A percentile compares a stretch with the other conserved stretches of the same genome.
These are phyloP conservation scores for Smithornis capensis DNA, from an alignment of 2,113 vertebrate genomes.

Conservation along the genomic window DNA sequence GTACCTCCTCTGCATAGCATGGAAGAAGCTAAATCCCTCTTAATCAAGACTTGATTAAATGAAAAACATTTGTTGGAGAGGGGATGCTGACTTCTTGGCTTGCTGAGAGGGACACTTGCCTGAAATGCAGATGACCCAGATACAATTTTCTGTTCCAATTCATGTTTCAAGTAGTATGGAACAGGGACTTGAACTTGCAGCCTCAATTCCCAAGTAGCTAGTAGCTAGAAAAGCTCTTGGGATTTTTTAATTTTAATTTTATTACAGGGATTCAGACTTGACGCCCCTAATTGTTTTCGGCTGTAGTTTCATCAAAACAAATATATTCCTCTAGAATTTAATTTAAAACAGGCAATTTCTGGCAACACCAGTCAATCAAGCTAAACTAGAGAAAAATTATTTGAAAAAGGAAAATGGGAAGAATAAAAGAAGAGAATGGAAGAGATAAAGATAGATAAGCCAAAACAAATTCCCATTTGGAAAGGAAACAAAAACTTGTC, in stretches of 20 bases:
- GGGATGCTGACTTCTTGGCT: neutral
- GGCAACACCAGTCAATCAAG: neutral
- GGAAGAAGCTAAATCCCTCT: neutral
- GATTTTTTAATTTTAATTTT: constrained; percentile 37
- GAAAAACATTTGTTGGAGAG: neutral
- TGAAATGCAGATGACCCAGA: constrained; percentile 21
- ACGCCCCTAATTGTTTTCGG: constrained; percentile 33
- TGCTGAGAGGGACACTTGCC: neutral
- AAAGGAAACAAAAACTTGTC: neutral
- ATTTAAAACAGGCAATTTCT: constrained; percentile 23
- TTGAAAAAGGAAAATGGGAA: constrained; percentile 28
- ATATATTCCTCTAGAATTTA: constrained; percentile 11
- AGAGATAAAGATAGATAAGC: neutral
- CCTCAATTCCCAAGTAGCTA: neutral
- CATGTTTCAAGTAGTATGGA: neutral
- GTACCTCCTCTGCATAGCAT: neutral
- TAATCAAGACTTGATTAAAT: neutral
- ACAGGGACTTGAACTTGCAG: neutral
- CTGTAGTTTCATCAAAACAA: constrained; percentile 53
- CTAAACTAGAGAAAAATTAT: neutral
- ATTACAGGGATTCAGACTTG: constrained; percentile 1
- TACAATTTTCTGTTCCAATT: constrained; percentile 7
- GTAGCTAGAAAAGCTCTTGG: neutral
- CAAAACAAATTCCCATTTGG: neutral
- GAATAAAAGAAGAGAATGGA: neutral